These are phyloP conservation scores for Parotia lawesii DNA, from an alignment of 2,113 vertebrate genomes.

Conservation along the genomic window DNA sequence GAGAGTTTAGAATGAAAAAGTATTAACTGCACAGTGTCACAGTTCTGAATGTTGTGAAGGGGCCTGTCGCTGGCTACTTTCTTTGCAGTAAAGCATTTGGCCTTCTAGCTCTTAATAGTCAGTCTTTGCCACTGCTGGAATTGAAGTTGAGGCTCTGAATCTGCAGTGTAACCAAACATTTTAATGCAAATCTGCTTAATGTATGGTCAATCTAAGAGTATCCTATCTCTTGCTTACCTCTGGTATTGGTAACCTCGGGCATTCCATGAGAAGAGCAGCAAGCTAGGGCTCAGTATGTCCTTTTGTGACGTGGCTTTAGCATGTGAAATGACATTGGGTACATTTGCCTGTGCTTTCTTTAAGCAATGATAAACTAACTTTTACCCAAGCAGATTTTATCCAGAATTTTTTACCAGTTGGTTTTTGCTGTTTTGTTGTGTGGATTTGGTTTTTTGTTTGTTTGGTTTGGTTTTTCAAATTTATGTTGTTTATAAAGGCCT, in stretches of 20 bases:
- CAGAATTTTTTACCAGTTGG: not conserved
- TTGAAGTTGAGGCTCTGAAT: not conserved
- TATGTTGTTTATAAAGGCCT: not conserved
- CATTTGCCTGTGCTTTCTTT: not conserved
- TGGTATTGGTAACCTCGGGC: not conserved
- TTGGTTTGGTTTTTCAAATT: not conserved
- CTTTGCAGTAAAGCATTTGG: not conserved
- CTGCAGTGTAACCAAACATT: not conserved
- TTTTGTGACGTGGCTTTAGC: not conserved
- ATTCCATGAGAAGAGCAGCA: not conserved
- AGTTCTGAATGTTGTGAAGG: not conserved
- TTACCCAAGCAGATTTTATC: not conserved
- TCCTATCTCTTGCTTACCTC: not conserved
- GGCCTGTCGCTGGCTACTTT: not conserved
- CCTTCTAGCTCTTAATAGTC: not conserved
- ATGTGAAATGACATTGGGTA: not conserved
- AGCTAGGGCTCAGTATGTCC: rapidly evolving
- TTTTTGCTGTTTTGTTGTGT: not conserved
- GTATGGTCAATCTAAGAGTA: not conserved
- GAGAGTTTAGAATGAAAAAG: not conserved
- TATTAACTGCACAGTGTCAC: not conserved
- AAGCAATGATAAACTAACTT: not conserved
- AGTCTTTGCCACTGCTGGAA: not conserved
- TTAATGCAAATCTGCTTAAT: not conserved
- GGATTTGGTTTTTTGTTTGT: rapidly evolving